These are phyloP conservation scores for Amphiprion clarkii DNA, from an alignment of 2,797 vertebrate species.

Conservation along the genomic window DNA sequence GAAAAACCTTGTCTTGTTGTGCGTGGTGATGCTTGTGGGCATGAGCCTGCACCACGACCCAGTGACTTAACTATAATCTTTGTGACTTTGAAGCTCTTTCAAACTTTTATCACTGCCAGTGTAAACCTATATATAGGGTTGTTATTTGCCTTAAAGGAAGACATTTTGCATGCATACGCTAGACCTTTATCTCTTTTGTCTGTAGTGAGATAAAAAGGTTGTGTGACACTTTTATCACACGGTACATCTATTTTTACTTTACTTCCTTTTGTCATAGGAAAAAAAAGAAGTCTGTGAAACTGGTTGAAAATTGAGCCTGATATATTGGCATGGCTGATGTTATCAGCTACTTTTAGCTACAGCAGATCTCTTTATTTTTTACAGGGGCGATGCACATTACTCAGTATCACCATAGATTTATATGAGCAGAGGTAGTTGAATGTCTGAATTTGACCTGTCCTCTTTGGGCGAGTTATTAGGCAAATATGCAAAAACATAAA, in stretches of 20 bases:
- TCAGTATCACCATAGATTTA: no score
- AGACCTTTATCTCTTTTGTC: slow-evolving; percentile 31
- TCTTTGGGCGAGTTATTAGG: no score
- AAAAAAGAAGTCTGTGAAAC: neutral
- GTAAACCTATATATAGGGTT: slow-evolving; percentile 39
- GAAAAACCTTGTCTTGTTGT: slow-evolving; percentile 56
- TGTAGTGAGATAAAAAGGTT: slow-evolving; percentile 23
- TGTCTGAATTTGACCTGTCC: no score
- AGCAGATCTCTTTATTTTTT: neutral
- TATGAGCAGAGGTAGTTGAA: no score
- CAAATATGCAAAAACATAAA: no score
- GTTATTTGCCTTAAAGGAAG: slow-evolving; percentile 36
- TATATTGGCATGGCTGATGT: neutral
- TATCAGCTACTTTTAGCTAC: neutral
- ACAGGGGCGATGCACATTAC: neutral
- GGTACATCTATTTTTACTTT: slow-evolving; percentile 15
- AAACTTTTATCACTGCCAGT: slow-evolving; percentile 52
- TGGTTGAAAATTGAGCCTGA: neutral
- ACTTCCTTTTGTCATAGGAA: neutral
- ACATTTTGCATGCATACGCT: slow-evolving; percentile 11
- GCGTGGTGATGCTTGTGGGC: slow-evolving; percentile 53
- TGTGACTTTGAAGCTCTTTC: slow-evolving; percentile 70
- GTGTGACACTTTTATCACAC: slow-evolving; percentile 12
- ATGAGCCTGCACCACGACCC: slow-evolving; percentile 58
- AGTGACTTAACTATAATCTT: slow-evolving; percentile 46